These are phyloP conservation scores for Microplitis demolitor DNA, from an alignment of 1,140 invertebrate species.

Conservation along the genomic window DNA sequence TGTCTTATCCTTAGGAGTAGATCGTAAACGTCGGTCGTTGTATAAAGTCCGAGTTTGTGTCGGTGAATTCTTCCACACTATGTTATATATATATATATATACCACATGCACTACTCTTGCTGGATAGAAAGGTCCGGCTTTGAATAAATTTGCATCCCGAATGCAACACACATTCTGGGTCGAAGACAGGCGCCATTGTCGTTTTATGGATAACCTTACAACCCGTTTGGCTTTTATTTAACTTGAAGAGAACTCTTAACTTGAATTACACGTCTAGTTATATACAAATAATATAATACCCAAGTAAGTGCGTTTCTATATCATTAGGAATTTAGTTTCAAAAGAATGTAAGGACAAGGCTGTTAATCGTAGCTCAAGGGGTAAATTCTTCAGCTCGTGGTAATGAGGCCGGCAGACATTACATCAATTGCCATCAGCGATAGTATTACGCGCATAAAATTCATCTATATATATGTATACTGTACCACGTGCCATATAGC, in stretches of 20 bases:
- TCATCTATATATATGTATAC: no score
- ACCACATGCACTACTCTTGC: not conserved
- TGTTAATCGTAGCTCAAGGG: not conserved
- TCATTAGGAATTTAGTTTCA: no score
- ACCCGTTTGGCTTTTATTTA: no score
- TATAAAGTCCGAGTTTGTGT: no score
- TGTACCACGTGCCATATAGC: no score
- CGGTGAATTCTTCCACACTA: no score
- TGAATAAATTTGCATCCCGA: conserved; percentile 29
- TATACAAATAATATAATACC: no score
- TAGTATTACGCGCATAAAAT: no score
- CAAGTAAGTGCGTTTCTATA: no score
- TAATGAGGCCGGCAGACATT: not conserved
- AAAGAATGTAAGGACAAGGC: not conserved
- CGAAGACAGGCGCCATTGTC: conserved; percentile 23
- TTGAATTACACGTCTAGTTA: no score
- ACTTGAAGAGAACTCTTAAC: not conserved
- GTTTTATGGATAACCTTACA: conserved; percentile 2
- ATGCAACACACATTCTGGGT: conserved; percentile 9
- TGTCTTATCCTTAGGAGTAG: not conserved
- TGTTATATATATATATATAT: no score
- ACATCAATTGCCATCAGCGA: no score
- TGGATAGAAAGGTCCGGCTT: conserved; percentile 26
- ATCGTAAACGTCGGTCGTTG: conserved; percentile 16
- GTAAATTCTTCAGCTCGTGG: not conserved